Evolutionary conservation across 2,113 vertebrate genomes (phyloP).

Genomic region (human): GRCh38 chr22:39278001-39278500

Average conservation of each 20-base stretch:
- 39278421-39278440: background rate
- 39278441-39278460: background rate
- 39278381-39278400: background rate
- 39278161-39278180: slow-evolving; percentile 61
- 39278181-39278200: slow-evolving; percentile 77
- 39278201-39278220: slow-evolving; percentile 56
- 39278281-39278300: slow-evolving; percentile 54
- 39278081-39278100: background rate
- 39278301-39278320: slow-evolving; percentile 39
- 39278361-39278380: background rate
- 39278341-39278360: slow-evolving; percentile 43
- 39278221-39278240: slow-evolving; percentile 32
- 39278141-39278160: slow-evolving; percentile 52
- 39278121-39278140: slow-evolving; percentile 70
- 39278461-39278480: background rate
- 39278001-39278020: background rate
- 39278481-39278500: background rate
- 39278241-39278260: background rate
- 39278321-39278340: slow-evolving; percentile 37
- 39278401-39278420: background rate
- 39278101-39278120: slow-evolving; percentile 65
- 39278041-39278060: background rate
- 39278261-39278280: slow-evolving; percentile 9
- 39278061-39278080: background rate
- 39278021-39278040: background rate